A percentile compares a stretch with the other conserved stretches of the same genome.
Evolutionary conservation across 1,140 invertebrate genomes (phyloP).

Genomic region (Rhagoletis zephyria): DNA sequence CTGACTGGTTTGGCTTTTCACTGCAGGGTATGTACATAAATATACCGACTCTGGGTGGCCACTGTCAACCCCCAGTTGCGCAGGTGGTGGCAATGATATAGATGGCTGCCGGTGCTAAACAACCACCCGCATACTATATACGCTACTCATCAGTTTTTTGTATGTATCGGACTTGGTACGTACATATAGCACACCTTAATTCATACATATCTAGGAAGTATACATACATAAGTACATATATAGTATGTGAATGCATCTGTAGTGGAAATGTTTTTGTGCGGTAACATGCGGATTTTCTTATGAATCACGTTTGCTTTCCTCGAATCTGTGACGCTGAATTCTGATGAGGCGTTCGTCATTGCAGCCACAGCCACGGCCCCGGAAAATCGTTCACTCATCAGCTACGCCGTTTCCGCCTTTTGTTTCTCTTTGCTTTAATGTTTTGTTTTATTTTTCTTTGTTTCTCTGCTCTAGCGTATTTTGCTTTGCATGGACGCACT

Average conservation of each 20-base stretch:
- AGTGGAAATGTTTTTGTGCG: not conserved
- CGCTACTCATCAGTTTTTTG: not conserved
- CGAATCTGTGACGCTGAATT: slow-evolving; percentile 43
- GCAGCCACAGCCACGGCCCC: not conserved
- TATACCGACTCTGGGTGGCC: not conserved
- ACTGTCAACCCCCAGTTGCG: slow-evolving; percentile 37
- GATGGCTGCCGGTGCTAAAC: not conserved
- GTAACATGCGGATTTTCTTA: slow-evolving; percentile 26
- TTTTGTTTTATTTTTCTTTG: not conserved
- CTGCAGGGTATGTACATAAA: too few species aligned
- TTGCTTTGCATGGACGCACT: not conserved
- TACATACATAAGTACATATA: not conserved
- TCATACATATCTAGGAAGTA: not conserved
- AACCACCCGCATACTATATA: not conserved
- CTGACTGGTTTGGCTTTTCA: too few species aligned
- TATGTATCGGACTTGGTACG: not conserved
- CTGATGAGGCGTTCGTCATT: slow-evolving; percentile 19
- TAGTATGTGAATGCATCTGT: not conserved
- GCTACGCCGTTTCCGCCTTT: not conserved
- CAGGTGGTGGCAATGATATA: slow-evolving; percentile 15
- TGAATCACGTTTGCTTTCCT: slow-evolving; percentile 44
- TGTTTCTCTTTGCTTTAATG: not conserved
- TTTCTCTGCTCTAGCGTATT: not conserved
- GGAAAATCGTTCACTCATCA: slow-evolving; percentile 37
- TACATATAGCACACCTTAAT: not conserved